phyloP scores from a whole-genome alignment of 2,888 invertebrate species.

The Tubulanus polymorphus region DNA sequence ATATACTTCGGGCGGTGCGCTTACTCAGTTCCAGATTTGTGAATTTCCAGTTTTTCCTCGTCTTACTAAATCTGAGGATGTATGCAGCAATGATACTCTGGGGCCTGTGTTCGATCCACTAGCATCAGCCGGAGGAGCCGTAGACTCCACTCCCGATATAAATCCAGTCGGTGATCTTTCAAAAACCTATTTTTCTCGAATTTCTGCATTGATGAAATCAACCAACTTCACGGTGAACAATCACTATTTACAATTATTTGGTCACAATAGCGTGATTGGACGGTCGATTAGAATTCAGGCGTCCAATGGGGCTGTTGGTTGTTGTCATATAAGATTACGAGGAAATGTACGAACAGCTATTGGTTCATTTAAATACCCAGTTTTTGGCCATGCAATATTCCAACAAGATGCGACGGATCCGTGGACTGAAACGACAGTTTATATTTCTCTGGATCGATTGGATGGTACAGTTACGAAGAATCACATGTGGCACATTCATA shows the following conservation, averaged over 20 bases:
- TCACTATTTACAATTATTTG: constrained; percentile 77
- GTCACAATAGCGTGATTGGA: constrained; percentile 73
- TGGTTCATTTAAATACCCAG: constrained; percentile 79
- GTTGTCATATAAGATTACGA: constrained; percentile 51
- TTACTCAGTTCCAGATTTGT: constrained; percentile 50
- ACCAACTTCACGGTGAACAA: constrained; percentile 70
- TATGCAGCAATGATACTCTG: constrained; percentile 59
- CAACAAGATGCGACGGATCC: constrained; percentile 75
- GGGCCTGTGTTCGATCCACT: constrained; percentile 55
- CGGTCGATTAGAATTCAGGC: constrained; percentile 75
- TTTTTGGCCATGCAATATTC: constrained; percentile 79
- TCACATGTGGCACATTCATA: constrained; percentile 77
- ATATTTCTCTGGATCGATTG: constrained; percentile 80
- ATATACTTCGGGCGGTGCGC: constrained; percentile 46
- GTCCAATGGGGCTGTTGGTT: constrained; percentile 36
- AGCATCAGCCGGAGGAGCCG: constrained; percentile 61
- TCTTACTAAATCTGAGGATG: constrained; percentile 24
- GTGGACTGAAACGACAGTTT: constrained; percentile 78
- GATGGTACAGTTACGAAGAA: constrained; percentile 63
- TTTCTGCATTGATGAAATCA: constrained; percentile 51
- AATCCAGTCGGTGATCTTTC: constrained; percentile 86
- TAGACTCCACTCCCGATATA: constrained; percentile 83
- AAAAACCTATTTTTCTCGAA: constrained; percentile 78
- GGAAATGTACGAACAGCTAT: constrained; percentile 56
- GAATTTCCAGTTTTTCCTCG: constrained; percentile 51